Evolutionary conservation across 2,113 vertebrate species (phyloP), one percentile per base, ranked within the genome.

Genomic region (Morone chrysops): DNA sequence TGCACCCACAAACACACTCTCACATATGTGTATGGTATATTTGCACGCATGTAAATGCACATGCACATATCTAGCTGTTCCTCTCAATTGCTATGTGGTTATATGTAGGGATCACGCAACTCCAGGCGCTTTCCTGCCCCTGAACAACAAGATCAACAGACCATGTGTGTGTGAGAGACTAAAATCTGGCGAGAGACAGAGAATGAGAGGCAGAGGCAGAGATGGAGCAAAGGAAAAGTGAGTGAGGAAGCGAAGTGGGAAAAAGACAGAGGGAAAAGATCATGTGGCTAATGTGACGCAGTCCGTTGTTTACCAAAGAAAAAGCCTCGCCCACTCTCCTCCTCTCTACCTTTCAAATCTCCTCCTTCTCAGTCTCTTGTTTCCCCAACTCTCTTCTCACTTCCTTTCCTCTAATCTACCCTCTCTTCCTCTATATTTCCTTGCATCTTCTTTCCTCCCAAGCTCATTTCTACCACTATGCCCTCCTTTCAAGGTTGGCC

Each of bases 401-500:
- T 82, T 74, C 68, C 65, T 83, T 79, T 25, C 70, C 65, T 87
- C 78, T 78, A 73, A 84, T 87, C 82, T 84, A 61, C 65, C 20
- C 51, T 75, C 68, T 77, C 61, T 54, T 61, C 77, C 72, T 59
- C 74, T 67, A 40, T 62, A 71, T 83, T 89, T 76, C 88, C 66
- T 77, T 78, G 77, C 85, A 77, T 86, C 83, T 80, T 76, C 67
- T 80, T 62, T 74, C 69, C 59, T 76, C 51, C 47, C 38, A 8
- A 84, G 80, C 85, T 88, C 81, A 73, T 81, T 89, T 89, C 87
- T 74, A 67, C 63, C 76, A 75, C 77, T 14, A 43, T 89, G 92
- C 87, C 92, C 92, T 91, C 86, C 51, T 81, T 86, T 92, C 90
- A 93, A 93, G 92, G 92, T 93, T 92, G 87, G 83, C 78, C 85